phyloP scores from a whole-genome alignment of 2,113 vertebrate genomes.

The Cyanoramphus novaezelandiae region DNA sequence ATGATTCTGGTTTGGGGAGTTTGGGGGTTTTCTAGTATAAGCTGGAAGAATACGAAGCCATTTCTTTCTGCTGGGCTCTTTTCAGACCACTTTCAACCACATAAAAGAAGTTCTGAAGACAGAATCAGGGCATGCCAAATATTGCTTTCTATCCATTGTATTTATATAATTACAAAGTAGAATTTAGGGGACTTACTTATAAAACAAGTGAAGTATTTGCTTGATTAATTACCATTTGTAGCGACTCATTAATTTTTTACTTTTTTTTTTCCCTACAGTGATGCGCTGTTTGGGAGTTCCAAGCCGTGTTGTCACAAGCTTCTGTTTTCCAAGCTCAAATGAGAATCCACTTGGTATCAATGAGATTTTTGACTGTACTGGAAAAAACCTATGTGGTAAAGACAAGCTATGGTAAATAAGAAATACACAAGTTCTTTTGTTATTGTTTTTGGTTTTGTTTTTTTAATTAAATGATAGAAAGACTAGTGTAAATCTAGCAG shows the following conservation, averaged over 20 bases:
- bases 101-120: background rate
- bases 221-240: background rate
- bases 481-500: background rate
- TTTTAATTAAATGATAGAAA: background rate
- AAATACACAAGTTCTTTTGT: background rate
- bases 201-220: background rate
- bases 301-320: conserved; percentile 50
- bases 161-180: background rate
- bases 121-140: background rate
- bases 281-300: conserved; percentile 59
- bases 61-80: background rate
- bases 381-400: conserved; percentile 55
- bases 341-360: conserved; percentile 32
- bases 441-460: background rate
- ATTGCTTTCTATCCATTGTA: background rate
- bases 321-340: conserved; percentile 44
- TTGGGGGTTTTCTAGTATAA: background rate
- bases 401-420: conserved; percentile 47
- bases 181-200: background rate
- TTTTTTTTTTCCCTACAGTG: background rate
- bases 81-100: background rate
- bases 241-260: background rate
- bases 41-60: background rate
- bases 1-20: background rate
- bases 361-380: conserved; percentile 56